A percentile compares a stretch with the other conserved stretches of the same genome.
phyloP scores from a whole-genome alignment of 1,140 invertebrate genomes.

The Cheumatopsyche charites region DNA sequence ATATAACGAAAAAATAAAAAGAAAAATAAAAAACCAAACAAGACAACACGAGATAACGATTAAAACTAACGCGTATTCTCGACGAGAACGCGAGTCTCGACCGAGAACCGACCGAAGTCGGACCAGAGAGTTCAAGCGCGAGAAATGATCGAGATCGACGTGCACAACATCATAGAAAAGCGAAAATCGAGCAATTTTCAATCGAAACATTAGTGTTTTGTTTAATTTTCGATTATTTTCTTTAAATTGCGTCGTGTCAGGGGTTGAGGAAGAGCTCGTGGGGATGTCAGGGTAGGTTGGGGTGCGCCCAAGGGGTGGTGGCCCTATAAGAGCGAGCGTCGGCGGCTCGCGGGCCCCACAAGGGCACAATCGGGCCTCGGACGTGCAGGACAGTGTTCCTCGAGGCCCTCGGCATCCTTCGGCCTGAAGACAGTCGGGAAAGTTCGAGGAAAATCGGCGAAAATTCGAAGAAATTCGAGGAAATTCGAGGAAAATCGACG shows the following conservation, averaged over 20 bases:
- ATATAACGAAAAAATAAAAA: neutral
- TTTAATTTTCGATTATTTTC: neutral
- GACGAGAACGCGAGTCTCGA: neutral
- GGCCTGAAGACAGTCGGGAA: too few relatives aligned
- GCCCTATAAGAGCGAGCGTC: constrained; percentile 43
- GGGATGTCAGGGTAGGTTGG: constrained; percentile 28
- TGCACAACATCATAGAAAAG: constrained; percentile 29
- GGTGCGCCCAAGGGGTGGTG: constrained; percentile 35
- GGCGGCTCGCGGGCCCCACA: constrained; percentile 36
- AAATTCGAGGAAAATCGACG: too few relatives aligned
- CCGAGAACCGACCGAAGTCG: constrained; percentile 1
- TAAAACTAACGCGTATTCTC: too few relatives aligned
- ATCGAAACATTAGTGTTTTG: neutral
- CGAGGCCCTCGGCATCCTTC: too few relatives aligned
- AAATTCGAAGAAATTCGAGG: too few relatives aligned
- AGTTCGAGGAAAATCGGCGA: too few relatives aligned
- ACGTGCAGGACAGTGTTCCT: constrained; percentile 2
- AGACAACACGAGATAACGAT: neutral
- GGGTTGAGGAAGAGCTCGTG: constrained; percentile 6
- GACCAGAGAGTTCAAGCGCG: neutral
- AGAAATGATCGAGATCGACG: constrained; percentile 4
- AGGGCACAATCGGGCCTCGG: constrained; percentile 33
- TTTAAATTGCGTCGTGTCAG: too few relatives aligned
- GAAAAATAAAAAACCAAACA: neutral
- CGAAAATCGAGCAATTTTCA: constrained; percentile 20